Evolutionary conservation across 2,888 invertebrate genomes (phyloP), one percentile per base, ranked within the genome.

Genomic region (Pardosa pseudoannulata): DNA sequence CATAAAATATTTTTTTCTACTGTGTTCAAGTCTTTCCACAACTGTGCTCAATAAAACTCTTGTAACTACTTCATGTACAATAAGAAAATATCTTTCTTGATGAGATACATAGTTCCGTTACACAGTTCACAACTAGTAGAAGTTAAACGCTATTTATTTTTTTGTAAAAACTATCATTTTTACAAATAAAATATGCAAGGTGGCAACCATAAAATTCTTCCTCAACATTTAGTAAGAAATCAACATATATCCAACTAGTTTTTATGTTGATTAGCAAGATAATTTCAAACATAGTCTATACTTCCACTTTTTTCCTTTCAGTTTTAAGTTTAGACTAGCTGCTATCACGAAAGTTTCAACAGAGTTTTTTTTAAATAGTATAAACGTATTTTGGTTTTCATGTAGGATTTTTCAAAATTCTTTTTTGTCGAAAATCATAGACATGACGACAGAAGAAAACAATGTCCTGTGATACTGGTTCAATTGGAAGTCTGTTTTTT

Each of bases 361-460:
- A n/a, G 50, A n/a, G 5, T 36, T 7, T 36, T 62, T 62, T 5
- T 62, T 39, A 56, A 41, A 46, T 50, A 36, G 23, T 46, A 36
- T 74, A 31, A 62, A 32, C n/a, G 67, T 39, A 16, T 31, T 74
- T 41, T 23, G 62, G 16, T 32, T 46, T 68, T 87, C 71, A 87
- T 31, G 87, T 56, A 19, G 88, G 88, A 32, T 88, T 88, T 39
- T 88, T 88, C n/a, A 88, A 56, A 64, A 95, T 94, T 90, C 95
- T 93, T 91, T 96, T 97, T 90, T 96, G 95, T 90, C 97, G 94
- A 93, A 97, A 97, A 93, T 98, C 98, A 93, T 98, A 98, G 87
- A 98, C 96, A 90, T 96, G 95, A 68, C 97, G 95, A 92, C 98
- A 98, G 93, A 97, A 96, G 92, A 98, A 96, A 64, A 98, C 96